Conservation (phyloP, 2,888 invertebrate genomes). For the Saturnia pavonia region DNA sequence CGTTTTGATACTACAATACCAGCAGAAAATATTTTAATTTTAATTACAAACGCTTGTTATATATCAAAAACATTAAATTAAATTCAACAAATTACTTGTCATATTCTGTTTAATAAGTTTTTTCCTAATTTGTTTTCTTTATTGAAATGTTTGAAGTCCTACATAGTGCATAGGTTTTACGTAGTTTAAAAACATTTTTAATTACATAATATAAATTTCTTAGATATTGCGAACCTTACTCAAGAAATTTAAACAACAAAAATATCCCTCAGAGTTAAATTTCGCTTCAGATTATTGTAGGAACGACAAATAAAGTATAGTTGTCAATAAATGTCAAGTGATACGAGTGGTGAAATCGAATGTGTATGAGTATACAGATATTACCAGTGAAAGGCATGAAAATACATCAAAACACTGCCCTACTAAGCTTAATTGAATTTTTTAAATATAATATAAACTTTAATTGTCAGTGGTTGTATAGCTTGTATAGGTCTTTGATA, state of each 20-base stretch:
- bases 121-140: background rate
- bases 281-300: background rate
- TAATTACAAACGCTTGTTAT: background rate
- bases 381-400: background rate
- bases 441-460: background rate
- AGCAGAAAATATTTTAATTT: slow-evolving; percentile 61
- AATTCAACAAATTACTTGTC: no score
- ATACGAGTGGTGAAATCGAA: background rate
- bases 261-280: no score
- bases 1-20: slow-evolving; percentile 78
- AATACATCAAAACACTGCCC: background rate
- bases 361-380: background rate
- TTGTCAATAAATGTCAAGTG: background rate
- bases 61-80: no score
- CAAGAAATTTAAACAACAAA: background rate
- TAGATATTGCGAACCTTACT: no score
- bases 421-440: background rate
- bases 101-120: slow-evolving; percentile 28
- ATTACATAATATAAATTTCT: no score
- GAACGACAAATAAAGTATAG: background rate
- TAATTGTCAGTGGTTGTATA: background rate
- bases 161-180: no score
- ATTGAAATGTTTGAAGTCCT: background rate
- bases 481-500: background rate
- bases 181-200: no score